Percentiles rank a stretch among this genome's conserved stretches.
Conservation (phyloP, 2,113 vertebrate species). For the Xiphophorus couchianus region DNA sequence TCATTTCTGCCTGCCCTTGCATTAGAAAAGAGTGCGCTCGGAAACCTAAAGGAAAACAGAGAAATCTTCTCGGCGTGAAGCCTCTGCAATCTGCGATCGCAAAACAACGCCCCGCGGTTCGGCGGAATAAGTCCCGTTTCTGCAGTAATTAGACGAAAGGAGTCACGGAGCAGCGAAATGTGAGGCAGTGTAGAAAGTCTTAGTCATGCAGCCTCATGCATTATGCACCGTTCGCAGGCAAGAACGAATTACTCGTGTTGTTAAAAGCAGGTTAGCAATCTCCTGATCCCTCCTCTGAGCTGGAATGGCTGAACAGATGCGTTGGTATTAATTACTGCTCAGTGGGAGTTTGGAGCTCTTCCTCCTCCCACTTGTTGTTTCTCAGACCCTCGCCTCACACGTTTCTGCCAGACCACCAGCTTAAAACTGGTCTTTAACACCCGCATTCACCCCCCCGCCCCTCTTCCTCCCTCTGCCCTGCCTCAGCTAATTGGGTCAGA, state of each 20-base stretch:
- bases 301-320: constrained; percentile 54
- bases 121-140: constrained; percentile 4
- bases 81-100: not conserved
- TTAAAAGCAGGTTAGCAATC: constrained; percentile 48
- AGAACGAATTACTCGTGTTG: constrained; percentile 47
- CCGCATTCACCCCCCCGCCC: not conserved
- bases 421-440: constrained; percentile 65
- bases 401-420: constrained; percentile 59
- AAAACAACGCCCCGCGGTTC: constrained; percentile 5
- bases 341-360: constrained; percentile 52
- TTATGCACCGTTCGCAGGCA: constrained; percentile 33
- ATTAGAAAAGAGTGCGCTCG: not conserved
- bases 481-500: constrained; percentile 75
- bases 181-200: constrained; percentile 23
- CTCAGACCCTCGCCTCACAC: constrained; percentile 37
- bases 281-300: constrained; percentile 22
- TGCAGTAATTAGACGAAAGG: constrained; percentile 11
- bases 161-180: not conserved
- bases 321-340: constrained; percentile 64
- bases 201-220: constrained; percentile 38
- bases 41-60: not conserved
- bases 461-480: constrained; percentile 14
- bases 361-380: constrained; percentile 76
- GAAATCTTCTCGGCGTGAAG: constrained; percentile 1
- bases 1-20: not conserved